Percentiles rank a stretch among this genome's conserved stretches.
These are phyloP conservation scores for Ammodytes dubius DNA, from an alignment of 2,113 vertebrate species.

Conservation along the genomic window DNA sequence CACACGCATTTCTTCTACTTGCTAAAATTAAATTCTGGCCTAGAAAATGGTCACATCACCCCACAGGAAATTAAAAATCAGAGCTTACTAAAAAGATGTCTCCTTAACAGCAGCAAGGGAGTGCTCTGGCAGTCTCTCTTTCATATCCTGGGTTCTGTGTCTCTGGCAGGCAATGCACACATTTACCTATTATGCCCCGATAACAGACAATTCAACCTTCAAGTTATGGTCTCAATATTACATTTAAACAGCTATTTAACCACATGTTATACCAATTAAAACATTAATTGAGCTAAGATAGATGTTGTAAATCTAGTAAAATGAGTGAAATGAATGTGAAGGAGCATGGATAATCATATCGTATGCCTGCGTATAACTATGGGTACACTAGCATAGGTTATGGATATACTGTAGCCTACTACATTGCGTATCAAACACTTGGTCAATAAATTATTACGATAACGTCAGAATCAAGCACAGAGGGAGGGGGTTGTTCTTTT, in stretches of 20 bases:
- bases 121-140: slow-evolving; percentile 7
- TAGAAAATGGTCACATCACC: slow-evolving; percentile 47
- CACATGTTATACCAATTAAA: not conserved
- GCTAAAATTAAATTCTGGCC: slow-evolving; percentile 52
- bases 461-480: slow-evolving; percentile 24
- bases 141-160: slow-evolving; percentile 31
- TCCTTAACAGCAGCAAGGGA: slow-evolving; percentile 17
- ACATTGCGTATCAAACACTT: slow-evolving; percentile 18
- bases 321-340: not conserved
- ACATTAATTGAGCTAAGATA: not conserved
- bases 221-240: not conserved
- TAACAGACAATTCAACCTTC: not conserved
- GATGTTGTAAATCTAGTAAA: not conserved
- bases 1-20: slow-evolving; percentile 17
- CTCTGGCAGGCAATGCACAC: not conserved
- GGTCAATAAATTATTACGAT: slow-evolving; percentile 19
- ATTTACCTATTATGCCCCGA: no score
- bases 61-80: slow-evolving; percentile 72
- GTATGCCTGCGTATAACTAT: not conserved
- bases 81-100: slow-evolving; percentile 38
- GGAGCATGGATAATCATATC: not conserved
- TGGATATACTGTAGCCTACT: not conserved
- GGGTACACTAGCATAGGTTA: not conserved
- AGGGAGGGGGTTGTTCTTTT: not conserved
- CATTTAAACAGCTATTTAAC: not conserved